These are phyloP conservation scores for Cyprinus carpio DNA, from an alignment of 2,113 vertebrate species.

Conservation along the genomic window DNA sequence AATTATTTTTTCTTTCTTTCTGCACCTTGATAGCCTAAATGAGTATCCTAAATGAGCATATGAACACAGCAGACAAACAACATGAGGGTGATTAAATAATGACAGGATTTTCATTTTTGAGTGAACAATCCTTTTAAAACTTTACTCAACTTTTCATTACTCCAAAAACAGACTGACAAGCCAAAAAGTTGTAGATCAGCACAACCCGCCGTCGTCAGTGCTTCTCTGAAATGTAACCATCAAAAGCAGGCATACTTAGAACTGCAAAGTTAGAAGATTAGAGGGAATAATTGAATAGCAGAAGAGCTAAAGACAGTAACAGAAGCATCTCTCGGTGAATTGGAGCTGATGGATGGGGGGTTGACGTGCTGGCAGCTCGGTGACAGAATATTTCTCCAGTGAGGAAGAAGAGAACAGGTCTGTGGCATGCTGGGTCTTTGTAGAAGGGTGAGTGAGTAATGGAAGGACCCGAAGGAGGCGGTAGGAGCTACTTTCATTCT, in stretches of 20 bases:
- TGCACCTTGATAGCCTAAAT: background rate
- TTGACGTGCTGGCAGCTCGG: background rate
- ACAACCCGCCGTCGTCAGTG: background rate
- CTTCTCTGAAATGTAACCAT: background rate
- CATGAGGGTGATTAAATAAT: too few species aligned
- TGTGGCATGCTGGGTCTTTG: slow-evolving; percentile 29
- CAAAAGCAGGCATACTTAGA: background rate
- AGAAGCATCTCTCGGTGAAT: background rate
- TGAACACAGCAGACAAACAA: background rate
- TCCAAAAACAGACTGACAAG: background rate
- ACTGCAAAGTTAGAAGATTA: slow-evolving; percentile 36
- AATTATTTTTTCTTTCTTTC: background rate
- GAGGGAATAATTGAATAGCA: slow-evolving; percentile 40
- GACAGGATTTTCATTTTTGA: background rate
- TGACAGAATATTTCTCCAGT: slow-evolving; percentile 33
- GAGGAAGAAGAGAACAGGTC: slow-evolving; percentile 2
- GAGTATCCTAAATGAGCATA: background rate
- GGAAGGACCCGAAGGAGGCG: slow-evolving; percentile 3
- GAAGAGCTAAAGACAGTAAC: background rate
- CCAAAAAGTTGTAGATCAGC: background rate
- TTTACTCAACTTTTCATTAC: background rate
- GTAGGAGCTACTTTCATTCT: slow-evolving; percentile 26
- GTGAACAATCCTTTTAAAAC: background rate
- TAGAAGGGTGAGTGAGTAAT: slow-evolving; percentile 1
- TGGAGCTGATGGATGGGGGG: slow-evolving; percentile 25